A percentile compares a stretch with the other conserved stretches of the same genome.
These are phyloP conservation scores for Apodemus agrarius DNA, from an alignment of 2,797 vertebrate species.

Conservation along the genomic window DNA sequence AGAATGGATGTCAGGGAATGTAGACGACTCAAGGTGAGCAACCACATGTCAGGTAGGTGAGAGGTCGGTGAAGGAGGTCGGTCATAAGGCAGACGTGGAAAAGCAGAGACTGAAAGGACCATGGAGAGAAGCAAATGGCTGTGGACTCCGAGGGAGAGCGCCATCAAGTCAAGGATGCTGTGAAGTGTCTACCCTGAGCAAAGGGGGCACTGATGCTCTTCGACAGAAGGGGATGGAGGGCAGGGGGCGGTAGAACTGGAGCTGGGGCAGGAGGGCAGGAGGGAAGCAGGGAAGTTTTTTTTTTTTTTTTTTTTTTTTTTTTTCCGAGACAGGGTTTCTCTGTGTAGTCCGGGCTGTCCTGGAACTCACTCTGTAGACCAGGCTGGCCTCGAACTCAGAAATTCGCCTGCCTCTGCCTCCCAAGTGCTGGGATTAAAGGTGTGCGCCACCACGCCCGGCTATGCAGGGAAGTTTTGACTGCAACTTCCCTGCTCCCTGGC, in stretches of 20 bases:
- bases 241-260: neutral
- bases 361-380: too few species aligned
- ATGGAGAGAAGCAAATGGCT: neutral
- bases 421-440: too few species aligned
- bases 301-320: too few species aligned
- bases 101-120: neutral
- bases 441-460: too few species aligned
- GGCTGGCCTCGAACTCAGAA: too few species aligned
- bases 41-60: neutral
- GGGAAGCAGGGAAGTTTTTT: neutral
- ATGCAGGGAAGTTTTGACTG: neutral
- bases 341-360: too few species aligned
- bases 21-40: neutral
- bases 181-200: neutral
- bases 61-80: neutral
- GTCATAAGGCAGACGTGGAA: neutral
- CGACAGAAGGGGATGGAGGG: neutral
- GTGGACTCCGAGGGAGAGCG: neutral
- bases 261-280: too few species aligned
- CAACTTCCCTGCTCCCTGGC: neutral
- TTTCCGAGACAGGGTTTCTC: too few species aligned
- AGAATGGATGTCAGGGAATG: neutral
- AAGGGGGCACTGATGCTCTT: neutral
- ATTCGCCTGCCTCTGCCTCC: too few species aligned
- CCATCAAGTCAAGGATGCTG: neutral